phyloP scores from a whole-genome alignment of 2,797 vertebrate species.

The Pangasius larnaudii region DNA sequence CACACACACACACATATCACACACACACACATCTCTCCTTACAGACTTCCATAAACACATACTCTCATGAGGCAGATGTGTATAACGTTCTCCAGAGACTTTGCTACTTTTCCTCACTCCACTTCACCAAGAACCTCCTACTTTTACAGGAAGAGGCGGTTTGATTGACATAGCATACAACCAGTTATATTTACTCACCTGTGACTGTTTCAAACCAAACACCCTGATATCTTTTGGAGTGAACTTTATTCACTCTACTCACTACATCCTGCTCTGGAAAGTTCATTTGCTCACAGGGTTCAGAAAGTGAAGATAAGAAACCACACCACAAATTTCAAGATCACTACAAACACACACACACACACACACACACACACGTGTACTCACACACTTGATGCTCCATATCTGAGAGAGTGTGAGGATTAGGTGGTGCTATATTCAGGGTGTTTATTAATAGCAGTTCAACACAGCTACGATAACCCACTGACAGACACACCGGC shows the following conservation, averaged over 20 bases:
- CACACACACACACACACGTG: neutral
- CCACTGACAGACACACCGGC: neutral
- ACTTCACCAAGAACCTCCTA: neutral
- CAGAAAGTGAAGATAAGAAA: neutral
- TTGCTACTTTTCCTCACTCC: neutral
- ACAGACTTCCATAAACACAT: neutral
- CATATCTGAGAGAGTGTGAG: conserved; percentile 9
- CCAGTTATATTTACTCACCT: too few relatives aligned
- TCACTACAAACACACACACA: neutral
- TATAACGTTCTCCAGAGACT: neutral
- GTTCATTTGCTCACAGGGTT: too few relatives aligned
- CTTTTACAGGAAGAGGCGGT: neutral
- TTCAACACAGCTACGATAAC: conserved; percentile 5
- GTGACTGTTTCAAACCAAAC: neutral
- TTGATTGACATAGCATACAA: neutral
- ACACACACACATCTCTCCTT: neutral
- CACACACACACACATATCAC: conserved; percentile 31
- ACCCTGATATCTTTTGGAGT: neutral
- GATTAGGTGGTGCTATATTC: neutral
- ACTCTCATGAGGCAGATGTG: neutral
- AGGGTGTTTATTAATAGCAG: neutral
- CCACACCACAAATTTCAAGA: neutral
- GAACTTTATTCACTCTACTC: neutral
- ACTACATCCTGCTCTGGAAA: neutral
- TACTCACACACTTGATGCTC: neutral